A percentile compares a stretch with the other conserved stretches of the same genome.
Conservation (phyloP, 1,140 invertebrate genomes). For the Drosophila truncata region DNA sequence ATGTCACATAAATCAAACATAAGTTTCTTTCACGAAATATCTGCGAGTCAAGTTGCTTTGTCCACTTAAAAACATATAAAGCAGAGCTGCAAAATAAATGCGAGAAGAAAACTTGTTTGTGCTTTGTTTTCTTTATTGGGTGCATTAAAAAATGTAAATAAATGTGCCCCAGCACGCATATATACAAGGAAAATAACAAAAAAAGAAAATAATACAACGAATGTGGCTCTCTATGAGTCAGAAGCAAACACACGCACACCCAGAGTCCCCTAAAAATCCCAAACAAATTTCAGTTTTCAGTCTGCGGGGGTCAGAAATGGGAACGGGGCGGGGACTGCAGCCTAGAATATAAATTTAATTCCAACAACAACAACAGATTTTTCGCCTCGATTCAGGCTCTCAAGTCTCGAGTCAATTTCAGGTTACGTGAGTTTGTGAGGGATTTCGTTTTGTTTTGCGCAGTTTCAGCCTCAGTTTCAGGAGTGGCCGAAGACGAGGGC, state of each 20-base stretch:
- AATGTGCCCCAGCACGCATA: constrained; percentile 55
- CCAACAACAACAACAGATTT: constrained; percentile 70
- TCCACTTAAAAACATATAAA: constrained; percentile 57
- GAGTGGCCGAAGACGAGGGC: constrained; percentile 22
- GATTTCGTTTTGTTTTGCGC: constrained; percentile 44
- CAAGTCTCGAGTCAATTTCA: constrained; percentile 46
- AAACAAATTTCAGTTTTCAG: constrained; percentile 55
- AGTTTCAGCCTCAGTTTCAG: constrained; percentile 21
- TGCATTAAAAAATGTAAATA: constrained; percentile 79
- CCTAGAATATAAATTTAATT: constrained; percentile 79
- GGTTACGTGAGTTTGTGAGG: constrained; percentile 31
- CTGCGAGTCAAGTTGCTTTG: constrained; percentile 28
- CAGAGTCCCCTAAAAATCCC: constrained; percentile 15
- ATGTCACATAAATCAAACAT: constrained; percentile 21
- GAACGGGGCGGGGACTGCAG: background rate
- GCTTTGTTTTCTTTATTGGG: constrained; percentile 58
- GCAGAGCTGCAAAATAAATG: constrained; percentile 46
- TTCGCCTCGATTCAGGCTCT: constrained; percentile 50
- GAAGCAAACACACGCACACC: constrained; percentile 25
- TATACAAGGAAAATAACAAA: constrained; percentile 21
- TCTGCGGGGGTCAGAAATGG: constrained; percentile 1
- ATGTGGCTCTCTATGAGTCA: constrained; percentile 42
- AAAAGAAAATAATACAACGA: constrained; percentile 27
- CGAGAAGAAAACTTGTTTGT: constrained; percentile 39
- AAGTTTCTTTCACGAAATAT: constrained; percentile 4